A percentile compares a stretch with the other conserved stretches of the same genome.
Evolutionary conservation across 2,888 invertebrate genomes (phyloP).

Genomic region (Noctua janthe): DNA sequence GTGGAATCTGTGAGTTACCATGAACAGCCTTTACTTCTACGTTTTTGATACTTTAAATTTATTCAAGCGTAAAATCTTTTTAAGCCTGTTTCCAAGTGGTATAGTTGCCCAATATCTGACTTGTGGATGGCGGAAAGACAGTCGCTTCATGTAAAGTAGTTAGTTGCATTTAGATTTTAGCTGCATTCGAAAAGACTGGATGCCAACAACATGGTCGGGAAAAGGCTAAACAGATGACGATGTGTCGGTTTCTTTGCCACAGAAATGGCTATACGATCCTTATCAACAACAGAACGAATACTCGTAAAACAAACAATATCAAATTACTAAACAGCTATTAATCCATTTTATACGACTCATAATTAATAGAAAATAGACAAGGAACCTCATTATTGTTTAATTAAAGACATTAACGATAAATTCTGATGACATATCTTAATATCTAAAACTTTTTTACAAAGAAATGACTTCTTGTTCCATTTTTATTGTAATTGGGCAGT

Average conservation of each 20-base stretch:
- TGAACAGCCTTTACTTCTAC: not conserved
- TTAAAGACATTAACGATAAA: constrained; percentile 71
- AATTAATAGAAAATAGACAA: constrained; percentile 59
- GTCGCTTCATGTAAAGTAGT: not conserved
- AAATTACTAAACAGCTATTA: constrained; percentile 45
- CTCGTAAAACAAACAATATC: constrained; percentile 54
- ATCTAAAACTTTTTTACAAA: constrained; percentile 61
- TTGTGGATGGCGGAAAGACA: not conserved
- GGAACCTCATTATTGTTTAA: constrained; percentile 63
- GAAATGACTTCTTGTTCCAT: constrained; percentile 25
- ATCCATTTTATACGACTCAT: constrained; percentile 56
- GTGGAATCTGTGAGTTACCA: not conserved
- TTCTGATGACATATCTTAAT: constrained; percentile 66
- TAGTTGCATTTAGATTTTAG: not conserved
- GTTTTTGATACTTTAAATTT: not conserved
- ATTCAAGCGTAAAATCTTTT: not conserved
- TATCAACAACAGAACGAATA: constrained; percentile 48
- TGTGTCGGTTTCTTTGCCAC: constrained; percentile 25
- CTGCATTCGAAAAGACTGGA: not conserved
- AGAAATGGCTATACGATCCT: constrained; percentile 17
- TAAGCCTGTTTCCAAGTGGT: no score
- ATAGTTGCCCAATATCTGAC: not conserved
- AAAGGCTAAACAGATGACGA: not conserved
- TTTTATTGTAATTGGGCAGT: constrained; percentile 69
- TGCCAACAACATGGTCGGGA: not conserved